Conservation (phyloP, 2,888 invertebrate species). For the Andrena bucephala region DNA sequence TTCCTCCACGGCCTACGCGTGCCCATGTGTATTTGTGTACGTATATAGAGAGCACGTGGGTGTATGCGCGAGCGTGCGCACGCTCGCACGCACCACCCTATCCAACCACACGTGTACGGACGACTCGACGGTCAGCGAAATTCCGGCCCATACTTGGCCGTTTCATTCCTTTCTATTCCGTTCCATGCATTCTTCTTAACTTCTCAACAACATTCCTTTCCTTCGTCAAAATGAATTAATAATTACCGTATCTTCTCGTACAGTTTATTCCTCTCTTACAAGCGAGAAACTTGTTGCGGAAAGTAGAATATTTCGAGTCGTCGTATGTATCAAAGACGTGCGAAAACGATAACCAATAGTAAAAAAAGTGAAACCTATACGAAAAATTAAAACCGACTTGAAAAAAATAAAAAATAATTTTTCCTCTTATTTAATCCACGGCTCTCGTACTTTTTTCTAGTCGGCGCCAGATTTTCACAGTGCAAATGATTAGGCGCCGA, state of each 20-base stretch:
- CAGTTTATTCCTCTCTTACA: background rate
- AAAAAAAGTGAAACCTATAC: too few species aligned
- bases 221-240: background rate
- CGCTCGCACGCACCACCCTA: background rate
- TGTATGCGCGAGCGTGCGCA: background rate
- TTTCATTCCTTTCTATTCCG: background rate
- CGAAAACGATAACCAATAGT: too few species aligned
- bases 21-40: background rate
- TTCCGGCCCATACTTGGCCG: conserved; percentile 1
- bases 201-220: background rate
- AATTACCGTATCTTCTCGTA: background rate
- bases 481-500: too few species aligned
- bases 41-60: background rate
- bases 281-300: too few species aligned
- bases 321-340: too few species aligned
- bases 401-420: too few species aligned
- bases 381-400: too few species aligned
- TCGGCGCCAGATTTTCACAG: too few species aligned
- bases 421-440: too few species aligned
- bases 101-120: background rate
- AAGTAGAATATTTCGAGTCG: too few species aligned
- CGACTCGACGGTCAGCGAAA: background rate
- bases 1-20: background rate
- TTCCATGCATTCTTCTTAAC: background rate
- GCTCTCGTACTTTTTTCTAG: too few species aligned